Conservation (phyloP, 2,797 vertebrate genomes). For the Pyrocephalus nanus region DNA sequence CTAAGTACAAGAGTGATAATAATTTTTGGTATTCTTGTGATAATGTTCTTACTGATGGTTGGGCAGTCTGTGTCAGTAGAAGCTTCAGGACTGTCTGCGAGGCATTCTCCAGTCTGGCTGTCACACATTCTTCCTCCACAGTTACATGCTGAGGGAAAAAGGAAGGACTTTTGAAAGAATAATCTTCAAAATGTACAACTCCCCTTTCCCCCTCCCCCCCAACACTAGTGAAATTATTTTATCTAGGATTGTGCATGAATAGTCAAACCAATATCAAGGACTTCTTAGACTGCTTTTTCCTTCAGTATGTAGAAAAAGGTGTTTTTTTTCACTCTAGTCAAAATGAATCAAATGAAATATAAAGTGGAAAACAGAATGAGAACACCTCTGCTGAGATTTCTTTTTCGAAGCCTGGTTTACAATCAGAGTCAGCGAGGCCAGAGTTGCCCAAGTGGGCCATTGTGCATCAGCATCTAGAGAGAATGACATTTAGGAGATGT, state of each 20-base stretch:
- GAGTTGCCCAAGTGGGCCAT: not conserved
- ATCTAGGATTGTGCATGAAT: not conserved
- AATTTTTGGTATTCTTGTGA: not conserved
- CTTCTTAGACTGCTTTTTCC: not conserved
- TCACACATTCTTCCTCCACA: slow-evolving; percentile 91
- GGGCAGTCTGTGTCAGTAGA: slow-evolving; percentile 85
- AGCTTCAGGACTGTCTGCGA: slow-evolving; percentile 78
- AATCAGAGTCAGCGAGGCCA: not conserved
- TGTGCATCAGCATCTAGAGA: not conserved
- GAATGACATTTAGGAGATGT: not conserved
- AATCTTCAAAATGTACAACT: not conserved
- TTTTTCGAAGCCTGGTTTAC: not conserved
- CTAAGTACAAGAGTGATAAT: slow-evolving; percentile 20
- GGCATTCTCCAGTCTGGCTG: slow-evolving; percentile 88
- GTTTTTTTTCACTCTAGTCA: rapidly evolving
- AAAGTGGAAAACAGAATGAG: not conserved
- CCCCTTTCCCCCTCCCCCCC: not conserved
- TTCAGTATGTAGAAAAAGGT: not conserved
- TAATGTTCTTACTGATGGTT: slow-evolving; percentile 77
- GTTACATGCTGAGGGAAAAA: slow-evolving; percentile 82
- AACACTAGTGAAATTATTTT: not conserved
- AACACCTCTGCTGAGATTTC: not conserved
- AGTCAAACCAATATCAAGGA: not conserved
- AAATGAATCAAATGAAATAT: not conserved
- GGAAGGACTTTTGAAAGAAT: not conserved